Conservation (phyloP, 2,797 vertebrate species). For the Triplophysa bombifrons region DNA sequence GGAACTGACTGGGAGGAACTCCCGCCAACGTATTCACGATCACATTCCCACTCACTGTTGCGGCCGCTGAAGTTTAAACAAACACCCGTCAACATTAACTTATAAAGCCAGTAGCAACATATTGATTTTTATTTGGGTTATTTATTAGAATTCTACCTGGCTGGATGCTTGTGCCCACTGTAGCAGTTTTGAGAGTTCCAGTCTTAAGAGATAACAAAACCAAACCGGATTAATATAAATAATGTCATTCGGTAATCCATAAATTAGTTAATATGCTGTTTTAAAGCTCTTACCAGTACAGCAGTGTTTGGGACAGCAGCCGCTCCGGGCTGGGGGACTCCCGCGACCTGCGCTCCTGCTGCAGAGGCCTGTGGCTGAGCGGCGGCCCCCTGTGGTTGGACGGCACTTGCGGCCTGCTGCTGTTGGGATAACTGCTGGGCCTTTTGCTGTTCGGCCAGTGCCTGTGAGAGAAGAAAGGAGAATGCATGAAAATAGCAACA, state of each 20-base stretch:
- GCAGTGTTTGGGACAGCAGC: conserved; percentile 84
- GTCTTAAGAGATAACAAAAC: conserved; percentile 72
- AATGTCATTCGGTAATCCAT: background rate
- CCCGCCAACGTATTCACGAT: conserved; percentile 90
- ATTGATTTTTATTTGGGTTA: conserved; percentile 30
- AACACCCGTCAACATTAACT: background rate
- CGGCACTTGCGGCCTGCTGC: conserved; percentile 73
- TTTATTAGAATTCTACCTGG: conserved; percentile 74
- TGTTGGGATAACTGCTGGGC: conserved; percentile 86
- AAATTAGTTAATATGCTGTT: background rate
- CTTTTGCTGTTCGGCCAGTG: conserved; percentile 90
- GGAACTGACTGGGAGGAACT: conserved; percentile 85
- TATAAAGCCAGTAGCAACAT: conserved; percentile 31
- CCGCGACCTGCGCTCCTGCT: conserved; percentile 65
- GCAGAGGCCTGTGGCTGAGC: conserved; percentile 71
- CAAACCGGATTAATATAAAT: background rate
- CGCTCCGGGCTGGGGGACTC: conserved; percentile 76
- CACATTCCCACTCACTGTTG: conserved; percentile 87
- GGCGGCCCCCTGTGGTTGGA: conserved; percentile 74
- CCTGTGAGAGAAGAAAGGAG: conserved; percentile 68
- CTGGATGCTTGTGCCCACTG: conserved; percentile 86
- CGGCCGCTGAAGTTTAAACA: conserved; percentile 67
- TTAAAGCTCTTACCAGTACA: conserved; percentile 80
- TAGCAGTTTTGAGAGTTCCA: conserved; percentile 87
- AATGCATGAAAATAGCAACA: background rate